Evolutionary conservation across 2,797 vertebrate genomes (phyloP), one percentile per base, ranked within the genome.

Genomic region (Esox masquinongy): DNA sequence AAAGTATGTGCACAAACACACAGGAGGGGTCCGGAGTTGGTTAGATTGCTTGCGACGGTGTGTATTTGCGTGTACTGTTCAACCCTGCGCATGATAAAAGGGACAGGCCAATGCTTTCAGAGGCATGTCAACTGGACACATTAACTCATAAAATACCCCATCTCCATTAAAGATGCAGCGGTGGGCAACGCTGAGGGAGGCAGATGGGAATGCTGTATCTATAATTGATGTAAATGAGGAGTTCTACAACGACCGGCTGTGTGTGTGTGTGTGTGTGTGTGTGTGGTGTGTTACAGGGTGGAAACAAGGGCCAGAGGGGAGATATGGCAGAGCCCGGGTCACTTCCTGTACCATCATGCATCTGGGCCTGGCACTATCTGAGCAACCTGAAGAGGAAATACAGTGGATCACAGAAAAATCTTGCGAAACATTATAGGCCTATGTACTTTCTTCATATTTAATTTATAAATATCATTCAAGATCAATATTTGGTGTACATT

Each of bases 201-300:
- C 87, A 86, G 88, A 92, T 89, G 91, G 91, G 88, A 93, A 91
- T 88, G 88, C 89, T 90, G 87, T 88, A 94, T 94, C 90, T 89
- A 94, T 95, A 93, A 95, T 94, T 94, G 92, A 95, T 94, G 93
- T 89, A 93, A 93, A 94, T 93, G 92, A 94, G 91, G 89, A 93
- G 90, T 90, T 90, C 88, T 93, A 88, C 90, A 80, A 89, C 74
- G 78, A 88, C 88, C 80, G 76, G 67, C 68, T 56, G 61, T 66
- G 68, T 85, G 80, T 82, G 77, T 82, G 83, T 74, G 73, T 80
- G 8, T 73, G 70, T 39, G 69, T 73, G 51, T 61, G 71, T 73
- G 50, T 72, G 70, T 61, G 86, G 87, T 86, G 31, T 68, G 63
- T 36, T 73, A 80, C 68, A 74, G 68, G 69, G 67, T 67, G 74